These are phyloP conservation scores for Mugil cephalus DNA, from an alignment of 2,113 vertebrate genomes.

Conservation along the genomic window DNA sequence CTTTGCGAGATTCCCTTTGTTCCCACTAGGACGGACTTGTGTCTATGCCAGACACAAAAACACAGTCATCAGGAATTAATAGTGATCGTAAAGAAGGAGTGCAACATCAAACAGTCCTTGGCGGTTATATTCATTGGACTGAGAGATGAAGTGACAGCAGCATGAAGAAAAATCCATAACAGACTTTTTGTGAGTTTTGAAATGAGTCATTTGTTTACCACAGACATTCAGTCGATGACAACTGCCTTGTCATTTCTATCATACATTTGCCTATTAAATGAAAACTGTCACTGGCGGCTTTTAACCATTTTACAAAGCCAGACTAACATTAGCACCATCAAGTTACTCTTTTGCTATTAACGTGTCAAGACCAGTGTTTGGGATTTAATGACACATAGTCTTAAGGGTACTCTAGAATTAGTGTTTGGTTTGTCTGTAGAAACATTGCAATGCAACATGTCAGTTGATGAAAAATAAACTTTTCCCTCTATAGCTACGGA, in stretches of 20 bases:
- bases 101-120: neutral
- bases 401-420: too few species aligned
- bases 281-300: too few species aligned
- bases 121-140: neutral
- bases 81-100: neutral
- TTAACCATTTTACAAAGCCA: neutral
- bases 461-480: too few species aligned
- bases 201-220: neutral
- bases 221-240: neutral
- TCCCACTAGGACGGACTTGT: neutral
- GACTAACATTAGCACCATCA: too few species aligned
- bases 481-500: too few species aligned
- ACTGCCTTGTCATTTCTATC: neutral
- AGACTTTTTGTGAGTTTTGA: neutral
- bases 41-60: conserved; percentile 1
- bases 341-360: too few species aligned
- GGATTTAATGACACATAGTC: too few species aligned
- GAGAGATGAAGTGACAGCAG: neutral
- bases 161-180: too few species aligned
- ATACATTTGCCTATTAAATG: neutral
- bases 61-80: conserved; percentile 24
- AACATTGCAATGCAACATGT: too few species aligned
- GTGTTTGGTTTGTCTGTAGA: too few species aligned
- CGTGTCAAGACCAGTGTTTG: too few species aligned
- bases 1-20: conserved; percentile 2